Evolutionary conservation across 1,140 invertebrate genomes (phyloP), one percentile per base, ranked within the genome.

Genomic region (Aphis craccivora): DNA sequence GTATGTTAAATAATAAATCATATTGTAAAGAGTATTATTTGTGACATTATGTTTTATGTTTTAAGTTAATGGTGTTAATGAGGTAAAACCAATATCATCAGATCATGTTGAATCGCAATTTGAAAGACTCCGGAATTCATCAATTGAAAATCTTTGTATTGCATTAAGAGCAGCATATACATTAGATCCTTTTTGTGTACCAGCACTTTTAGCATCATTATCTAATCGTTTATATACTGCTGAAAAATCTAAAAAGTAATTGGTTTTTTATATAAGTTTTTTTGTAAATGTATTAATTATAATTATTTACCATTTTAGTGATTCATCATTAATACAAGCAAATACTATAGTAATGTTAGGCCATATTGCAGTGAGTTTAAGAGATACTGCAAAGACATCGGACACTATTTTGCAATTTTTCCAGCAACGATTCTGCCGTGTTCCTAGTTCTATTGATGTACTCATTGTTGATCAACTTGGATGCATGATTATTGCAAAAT

Each of bases 311-410:
- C 22, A 55, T 84, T 51, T 93, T 95, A 98, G 97, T 95, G 98
- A 98, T 95, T 97, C 97, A 0, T 97, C 97, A 6, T 95, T 99
- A 55, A 98, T 99, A 51, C 98, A 98, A 94, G 97, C 98, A 45
- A 99, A 99, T 95, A 99, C 99, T 43, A 99, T 99, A 40, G 97
- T 99, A 81, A 99, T 99, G 96, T 96, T 99, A 95, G 99, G 99
- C 1, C 98, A 99, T 95, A 98, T 99, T 11, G 99, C 99, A 0
- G 98, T 99, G 11, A 97, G 98, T 0, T 95, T 99, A 93, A 98
- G 98, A 95, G 98, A 99, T 94, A 98, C 98, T 2, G 97, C 98
- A 0, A 98, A 98, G 94, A 98, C 98, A 0, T 98, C 98, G 0
- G 98, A 99, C 94, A 99, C 98, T n/a, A 98, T 99, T 94, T 95